phyloP scores from a whole-genome alignment of 1,140 invertebrate genomes.

The Nebria ingens region DNA sequence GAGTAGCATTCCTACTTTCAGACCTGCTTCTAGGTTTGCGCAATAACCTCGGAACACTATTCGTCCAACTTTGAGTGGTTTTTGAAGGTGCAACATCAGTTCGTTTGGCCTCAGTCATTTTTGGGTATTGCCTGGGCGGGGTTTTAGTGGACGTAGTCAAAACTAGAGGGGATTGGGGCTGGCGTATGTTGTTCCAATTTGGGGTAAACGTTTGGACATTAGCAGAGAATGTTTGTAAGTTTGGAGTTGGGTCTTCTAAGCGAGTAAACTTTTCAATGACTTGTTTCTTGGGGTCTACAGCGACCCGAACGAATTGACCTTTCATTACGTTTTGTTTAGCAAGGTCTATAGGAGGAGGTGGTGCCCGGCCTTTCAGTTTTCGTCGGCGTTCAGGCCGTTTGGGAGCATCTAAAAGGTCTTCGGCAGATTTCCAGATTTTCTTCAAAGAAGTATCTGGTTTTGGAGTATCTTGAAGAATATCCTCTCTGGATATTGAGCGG shows the following conservation, averaged over 20 bases:
- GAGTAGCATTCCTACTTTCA: slow-evolving; percentile 24
- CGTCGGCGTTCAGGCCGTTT: slow-evolving; percentile 26
- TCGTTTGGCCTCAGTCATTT: background rate
- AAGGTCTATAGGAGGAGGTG: slow-evolving; percentile 19
- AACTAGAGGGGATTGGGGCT: background rate
- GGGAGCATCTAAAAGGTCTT: slow-evolving; percentile 26
- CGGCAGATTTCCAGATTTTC: slow-evolving; percentile 30
- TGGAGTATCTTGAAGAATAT: slow-evolving; percentile 4
- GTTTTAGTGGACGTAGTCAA: background rate
- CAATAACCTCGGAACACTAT: slow-evolving; percentile 27
- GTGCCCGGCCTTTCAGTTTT: slow-evolving; percentile 24
- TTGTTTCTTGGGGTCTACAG: slow-evolving; percentile 4
- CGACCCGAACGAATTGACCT: slow-evolving; percentile 30
- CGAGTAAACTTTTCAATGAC: background rate
- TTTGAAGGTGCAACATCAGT: background rate
- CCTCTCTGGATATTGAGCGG: slow-evolving; percentile 19
- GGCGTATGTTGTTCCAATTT: background rate
- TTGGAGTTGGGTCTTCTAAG: background rate
- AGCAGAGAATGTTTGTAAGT: background rate
- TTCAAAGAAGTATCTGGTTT: slow-evolving; percentile 16
- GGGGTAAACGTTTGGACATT: background rate
- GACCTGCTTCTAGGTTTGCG: slow-evolving; percentile 25
- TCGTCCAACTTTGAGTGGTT: slow-evolving; percentile 23
- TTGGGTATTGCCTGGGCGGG: background rate
- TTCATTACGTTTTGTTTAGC: slow-evolving; percentile 21